Conservation (phyloP, 92 coral and sea anemone genomes). For the Siderastrea siderea region DNA sequence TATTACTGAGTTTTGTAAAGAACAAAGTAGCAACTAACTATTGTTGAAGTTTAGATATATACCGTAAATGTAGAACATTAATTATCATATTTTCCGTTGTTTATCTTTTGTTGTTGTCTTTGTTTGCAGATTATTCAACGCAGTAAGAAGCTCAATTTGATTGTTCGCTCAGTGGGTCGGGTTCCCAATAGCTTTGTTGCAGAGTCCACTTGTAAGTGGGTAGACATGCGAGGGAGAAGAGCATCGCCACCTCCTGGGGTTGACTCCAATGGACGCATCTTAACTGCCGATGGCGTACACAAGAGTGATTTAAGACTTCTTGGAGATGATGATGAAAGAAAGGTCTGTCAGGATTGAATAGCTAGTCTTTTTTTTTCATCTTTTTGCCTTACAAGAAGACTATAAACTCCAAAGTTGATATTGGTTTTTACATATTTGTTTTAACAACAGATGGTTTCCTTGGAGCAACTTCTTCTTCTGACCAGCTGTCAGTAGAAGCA, state of each 20-base stretch:
- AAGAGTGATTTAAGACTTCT: slow-evolving; percentile 95
- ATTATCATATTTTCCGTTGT: not conserved
- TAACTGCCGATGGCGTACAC: slow-evolving; percentile 81
- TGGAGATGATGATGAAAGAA: slow-evolving; percentile 98
- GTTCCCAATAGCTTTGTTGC: slow-evolving; percentile 94
- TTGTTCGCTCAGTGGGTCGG: slow-evolving; percentile 93
- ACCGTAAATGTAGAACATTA: no score
- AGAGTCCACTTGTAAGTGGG: slow-evolving; percentile 95
- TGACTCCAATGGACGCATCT: slow-evolving; percentile 78
- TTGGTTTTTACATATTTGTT: no score
- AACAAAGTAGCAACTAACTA: no score
- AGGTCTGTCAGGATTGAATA: slow-evolving; percentile 69
- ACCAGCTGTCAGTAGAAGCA: not conserved
- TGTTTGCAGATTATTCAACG: slow-evolving; percentile 78
- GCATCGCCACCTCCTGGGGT: slow-evolving; percentile 91
- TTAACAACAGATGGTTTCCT: no score
- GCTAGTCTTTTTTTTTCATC: not conserved
- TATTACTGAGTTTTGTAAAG: no score
- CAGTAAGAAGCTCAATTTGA: slow-evolving; percentile 77
- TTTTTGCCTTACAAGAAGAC: not conserved
- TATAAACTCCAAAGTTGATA: no score
- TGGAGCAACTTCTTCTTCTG: no score
- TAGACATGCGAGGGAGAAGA: slow-evolving; percentile 81
- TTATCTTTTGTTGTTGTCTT: not conserved
- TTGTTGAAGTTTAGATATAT: no score